Evolutionary conservation across 2,888 invertebrate genomes (phyloP).

Genomic region (Protula sp.): DNA sequence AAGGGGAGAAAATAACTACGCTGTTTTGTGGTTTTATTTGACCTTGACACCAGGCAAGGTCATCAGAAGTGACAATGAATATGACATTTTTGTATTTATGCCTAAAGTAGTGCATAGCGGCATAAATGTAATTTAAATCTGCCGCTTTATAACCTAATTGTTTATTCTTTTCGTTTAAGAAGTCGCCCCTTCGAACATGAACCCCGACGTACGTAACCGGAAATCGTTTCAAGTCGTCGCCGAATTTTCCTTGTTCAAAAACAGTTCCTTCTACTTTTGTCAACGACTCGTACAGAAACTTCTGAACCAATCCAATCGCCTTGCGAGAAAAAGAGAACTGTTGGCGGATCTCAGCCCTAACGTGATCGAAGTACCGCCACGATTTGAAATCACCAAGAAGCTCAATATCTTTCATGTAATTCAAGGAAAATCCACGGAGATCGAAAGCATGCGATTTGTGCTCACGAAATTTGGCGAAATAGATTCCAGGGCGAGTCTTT

Average conservation of each 20-base stretch:
- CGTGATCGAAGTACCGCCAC: constrained; percentile 26
- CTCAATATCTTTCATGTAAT: constrained; percentile 21
- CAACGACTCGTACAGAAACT: constrained; percentile 10
- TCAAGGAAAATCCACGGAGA: constrained; percentile 16
- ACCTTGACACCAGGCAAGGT: constrained; percentile 15
- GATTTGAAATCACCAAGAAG: constrained; percentile 25
- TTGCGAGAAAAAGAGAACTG: constrained; percentile 17
- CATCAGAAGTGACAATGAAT: constrained; percentile 25
- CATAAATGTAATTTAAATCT: constrained; percentile 12
- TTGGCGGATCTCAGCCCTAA: constrained; percentile 16
- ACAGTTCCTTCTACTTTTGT: background rate
- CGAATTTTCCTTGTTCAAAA: too few species aligned
- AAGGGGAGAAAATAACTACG: constrained; percentile 15
- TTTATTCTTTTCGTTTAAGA: constrained; percentile 14
- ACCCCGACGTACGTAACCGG: constrained; percentile 17
- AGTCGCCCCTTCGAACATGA: constrained; percentile 25
- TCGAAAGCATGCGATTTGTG: constrained; percentile 18
- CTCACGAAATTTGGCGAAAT: constrained; percentile 14
- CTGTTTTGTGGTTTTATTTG: constrained; percentile 9
- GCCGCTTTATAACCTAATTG: constrained; percentile 18
- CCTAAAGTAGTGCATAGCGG: constrained; percentile 21
- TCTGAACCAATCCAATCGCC: constrained; percentile 2
- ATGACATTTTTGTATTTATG: constrained; percentile 18
- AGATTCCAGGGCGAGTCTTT: constrained; percentile 2
- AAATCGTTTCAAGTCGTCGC: background rate